Conservation (phyloP, 1,140 invertebrate species). For the Drosophila mayri region DNA sequence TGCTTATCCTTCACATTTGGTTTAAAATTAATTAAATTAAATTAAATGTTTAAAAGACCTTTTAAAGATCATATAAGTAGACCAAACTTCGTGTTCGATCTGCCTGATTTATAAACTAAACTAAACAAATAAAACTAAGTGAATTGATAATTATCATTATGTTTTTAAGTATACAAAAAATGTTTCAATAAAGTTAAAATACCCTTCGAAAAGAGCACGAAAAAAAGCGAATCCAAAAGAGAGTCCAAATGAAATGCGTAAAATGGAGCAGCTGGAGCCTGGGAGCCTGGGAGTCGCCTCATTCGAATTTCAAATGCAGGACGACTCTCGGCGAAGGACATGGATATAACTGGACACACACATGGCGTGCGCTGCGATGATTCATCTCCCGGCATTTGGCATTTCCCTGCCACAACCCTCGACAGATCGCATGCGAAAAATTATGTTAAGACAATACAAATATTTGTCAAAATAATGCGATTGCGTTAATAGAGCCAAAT, state of each 20-base stretch:
- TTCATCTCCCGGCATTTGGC: constrained; percentile 16
- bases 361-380: constrained; percentile 22
- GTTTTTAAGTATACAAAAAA: neutral
- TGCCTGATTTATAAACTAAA: neutral
- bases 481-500: constrained; percentile 83
- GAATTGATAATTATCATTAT: neutral
- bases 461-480: constrained; percentile 84
- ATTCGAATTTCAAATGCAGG: constrained; percentile 80
- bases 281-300: constrained; percentile 38
- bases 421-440: constrained; percentile 73
- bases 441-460: constrained; percentile 83
- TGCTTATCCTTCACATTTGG: too few relatives aligned
- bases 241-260: constrained; percentile 30
- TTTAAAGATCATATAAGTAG: too few relatives aligned
- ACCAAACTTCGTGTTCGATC: too few relatives aligned
- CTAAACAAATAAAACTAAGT: neutral
- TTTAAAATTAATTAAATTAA: too few relatives aligned
- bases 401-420: constrained; percentile 21
- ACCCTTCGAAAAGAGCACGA: neutral
- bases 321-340: constrained; percentile 28
- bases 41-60: too few relatives aligned
- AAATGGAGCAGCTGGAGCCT: constrained; percentile 11
- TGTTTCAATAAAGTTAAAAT: neutral
- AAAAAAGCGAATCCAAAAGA: neutral
- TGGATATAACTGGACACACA: constrained; percentile 55